Evolutionary conservation across 2,113 vertebrate species (phyloP), one percentile per base, ranked within the genome.

Genomic region (Loxodonta africana): DNA sequence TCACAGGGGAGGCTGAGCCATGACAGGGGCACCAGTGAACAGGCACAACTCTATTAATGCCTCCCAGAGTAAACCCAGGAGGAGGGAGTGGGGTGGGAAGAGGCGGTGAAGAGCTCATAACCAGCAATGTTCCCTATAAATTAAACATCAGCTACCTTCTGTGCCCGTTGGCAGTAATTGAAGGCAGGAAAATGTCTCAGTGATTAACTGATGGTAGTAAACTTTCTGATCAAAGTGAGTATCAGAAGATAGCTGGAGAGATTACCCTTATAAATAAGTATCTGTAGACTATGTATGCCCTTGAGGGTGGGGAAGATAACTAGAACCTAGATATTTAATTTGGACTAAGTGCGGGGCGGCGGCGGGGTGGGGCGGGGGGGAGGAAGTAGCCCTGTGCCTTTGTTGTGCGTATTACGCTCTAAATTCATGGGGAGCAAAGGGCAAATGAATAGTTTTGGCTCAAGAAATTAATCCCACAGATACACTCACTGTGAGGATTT

Each of bases 131-230:
- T 80, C 62, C 94, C 33, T 83, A 25, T 95, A 12, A 90, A 88
- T 96, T 80, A 94, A 88, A 90, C 76, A 71, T 51, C 91, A 74
- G 90, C 80, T 95, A 69, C 95, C 98, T 98, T 97, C 98, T 96
- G 98, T 98, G 98, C 94, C 94, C 62, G 0, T 96, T 85, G 25
- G 57, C 77, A 57, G 76, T 91, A 74, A 94, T 8, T 71, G 83
- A 96, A 98, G 87, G 88, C 83, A 85, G 84, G 87, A 62, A 88
- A 82, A 41, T 83, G 86, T 95, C 92, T 90, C 3, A 2, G 80
- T 94, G 96, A 95, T 96, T 94, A 96, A 74, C 26, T 83, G 91
- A 48, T 73, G 26, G 89, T 83, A 91, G 94, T 91, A 88, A 96
- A 93, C 93, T 67, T 89, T 80, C 90, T 86, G 91, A 91, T 93